Base-by-base conservation (phyloP, 2,888 invertebrate genomes). In the Drosophila antonietae region DNA sequence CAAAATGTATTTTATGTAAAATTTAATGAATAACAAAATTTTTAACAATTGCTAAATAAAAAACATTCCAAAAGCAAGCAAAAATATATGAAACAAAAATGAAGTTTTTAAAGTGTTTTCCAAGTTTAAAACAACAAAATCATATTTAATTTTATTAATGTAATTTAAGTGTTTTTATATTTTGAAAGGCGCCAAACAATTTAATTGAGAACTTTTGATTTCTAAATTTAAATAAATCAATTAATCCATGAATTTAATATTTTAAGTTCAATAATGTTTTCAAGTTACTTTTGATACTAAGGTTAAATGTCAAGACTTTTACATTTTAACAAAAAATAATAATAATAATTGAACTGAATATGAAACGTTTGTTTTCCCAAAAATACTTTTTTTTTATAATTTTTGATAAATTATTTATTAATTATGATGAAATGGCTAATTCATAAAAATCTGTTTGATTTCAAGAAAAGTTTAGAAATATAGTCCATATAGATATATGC, bases 11-110 rank as follows among this genome's bases (percentile, higher is more conserved):
- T 53, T 60, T 61, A 43, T 51, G 56, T 64, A 69, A 53, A 49
- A 46, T 58, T 51, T 39, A 35, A 49, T 33, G 33, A 14, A 56
- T 65, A 73, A 59, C 20, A 14, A 35, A 47, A 57, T 18, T 53
- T 74, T 71, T 23, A 75, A 62, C 49, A 59, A 62, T 64, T 49
- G 70, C 66, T 74, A 58, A 76, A 77, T 78, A 77, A 67, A 67
- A 78, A 58, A 60, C 70, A 78, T 74, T 74, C 73, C 62, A 51
- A 61, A 72, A 14, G 28, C 28, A n/a, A 62, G 18, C 28, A 46
- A 44, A n/a, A 5, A 14, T 31, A 55, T 41, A 20, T 43, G 6
- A 58, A 35, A 12, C 3, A 31, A 55, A 39, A 39, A 39, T 14
- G 18, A 10, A n/a, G 1, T 18, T 31, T 14, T 43, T 14, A 0